Conservation (phyloP, 2,113 vertebrate species). For the Crotalus viridis region DNA sequence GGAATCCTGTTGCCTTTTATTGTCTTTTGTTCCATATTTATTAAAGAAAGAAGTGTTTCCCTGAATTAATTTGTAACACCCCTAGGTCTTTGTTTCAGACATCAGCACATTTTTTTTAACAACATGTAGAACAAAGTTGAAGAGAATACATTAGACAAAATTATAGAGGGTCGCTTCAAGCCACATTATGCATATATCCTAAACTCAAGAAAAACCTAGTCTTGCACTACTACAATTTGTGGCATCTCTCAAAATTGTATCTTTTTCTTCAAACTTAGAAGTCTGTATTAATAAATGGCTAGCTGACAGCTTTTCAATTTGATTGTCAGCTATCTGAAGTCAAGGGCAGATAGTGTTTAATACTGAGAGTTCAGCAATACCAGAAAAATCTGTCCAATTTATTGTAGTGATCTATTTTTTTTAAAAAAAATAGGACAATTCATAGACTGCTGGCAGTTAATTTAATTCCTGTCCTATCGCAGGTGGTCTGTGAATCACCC, state of each 20-base stretch:
- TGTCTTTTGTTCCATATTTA: not conserved
- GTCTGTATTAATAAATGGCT: slow-evolving; percentile 8
- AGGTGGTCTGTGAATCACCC: not conserved
- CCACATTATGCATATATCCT: not conserved
- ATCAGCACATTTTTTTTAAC: not conserved
- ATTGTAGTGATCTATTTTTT: not conserved
- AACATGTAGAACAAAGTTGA: not conserved
- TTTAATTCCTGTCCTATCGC: not conserved
- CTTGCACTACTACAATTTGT: not conserved
- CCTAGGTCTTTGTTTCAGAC: slow-evolving; percentile 24
- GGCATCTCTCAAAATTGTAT: not conserved
- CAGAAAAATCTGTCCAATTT: not conserved
- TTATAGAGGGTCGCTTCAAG: not conserved
- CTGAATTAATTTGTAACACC: slow-evolving; percentile 27
- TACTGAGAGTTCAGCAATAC: not conserved
- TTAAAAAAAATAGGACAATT: not conserved
- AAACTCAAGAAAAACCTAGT: not conserved
- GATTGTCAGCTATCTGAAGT: slow-evolving; percentile 15
- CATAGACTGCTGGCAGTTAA: slow-evolving; percentile 11
- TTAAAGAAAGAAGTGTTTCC: slow-evolving; percentile 35
- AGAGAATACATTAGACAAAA: slow-evolving; percentile 4
- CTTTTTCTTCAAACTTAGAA: slow-evolving; percentile 2
- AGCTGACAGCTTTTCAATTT: slow-evolving; percentile 7
- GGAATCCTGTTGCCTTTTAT: not conserved
- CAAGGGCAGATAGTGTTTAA: not conserved